Conservation (phyloP, 1,140 invertebrate genomes). For the Drosophila lowei region DNA sequence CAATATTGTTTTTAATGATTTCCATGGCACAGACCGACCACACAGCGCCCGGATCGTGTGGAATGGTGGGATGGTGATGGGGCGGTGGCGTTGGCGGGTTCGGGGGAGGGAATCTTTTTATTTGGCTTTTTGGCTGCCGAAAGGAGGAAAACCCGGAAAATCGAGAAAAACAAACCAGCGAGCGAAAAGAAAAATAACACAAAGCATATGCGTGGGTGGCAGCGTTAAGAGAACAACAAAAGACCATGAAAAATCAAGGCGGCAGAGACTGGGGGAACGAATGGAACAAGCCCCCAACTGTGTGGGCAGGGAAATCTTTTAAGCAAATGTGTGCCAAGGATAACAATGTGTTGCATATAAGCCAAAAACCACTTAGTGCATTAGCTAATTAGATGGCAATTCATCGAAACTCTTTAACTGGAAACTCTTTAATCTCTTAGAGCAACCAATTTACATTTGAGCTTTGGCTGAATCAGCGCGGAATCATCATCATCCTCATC, state of each 20-base stretch:
- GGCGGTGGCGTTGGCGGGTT: too few relatives aligned
- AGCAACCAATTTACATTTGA: constrained; percentile 49
- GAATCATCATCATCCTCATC: constrained; percentile 33
- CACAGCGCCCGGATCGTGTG: constrained; percentile 40
- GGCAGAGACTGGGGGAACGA: constrained; percentile 7
- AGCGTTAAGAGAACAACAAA: constrained; percentile 35
- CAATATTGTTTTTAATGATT: constrained; percentile 79
- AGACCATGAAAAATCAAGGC: constrained; percentile 48
- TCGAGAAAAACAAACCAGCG: constrained; percentile 19
- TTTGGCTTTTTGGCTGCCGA: constrained; percentile 58
- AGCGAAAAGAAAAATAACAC: constrained; percentile 31
- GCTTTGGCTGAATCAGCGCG: constrained; percentile 40
- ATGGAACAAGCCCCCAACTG: neutral
- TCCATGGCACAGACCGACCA: constrained; percentile 48
- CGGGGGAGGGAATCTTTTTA: constrained; percentile 43
- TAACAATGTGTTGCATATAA: constrained; percentile 27
- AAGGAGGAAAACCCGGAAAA: constrained; percentile 24
- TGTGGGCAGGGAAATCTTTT: constrained; percentile 13
- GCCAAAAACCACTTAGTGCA: constrained; percentile 30
- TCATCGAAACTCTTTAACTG: neutral
- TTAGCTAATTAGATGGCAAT: constrained; percentile 51
- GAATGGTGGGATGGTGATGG: neutral
- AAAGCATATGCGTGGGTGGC: constrained; percentile 68
- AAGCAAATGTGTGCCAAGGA: constrained; percentile 11
- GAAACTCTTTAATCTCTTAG: constrained; percentile 1